Percentiles rank a stretch among this genome's conserved stretches.
Conservation (phyloP, 2,888 invertebrate species). For the Netelia fuscicornis region DNA sequence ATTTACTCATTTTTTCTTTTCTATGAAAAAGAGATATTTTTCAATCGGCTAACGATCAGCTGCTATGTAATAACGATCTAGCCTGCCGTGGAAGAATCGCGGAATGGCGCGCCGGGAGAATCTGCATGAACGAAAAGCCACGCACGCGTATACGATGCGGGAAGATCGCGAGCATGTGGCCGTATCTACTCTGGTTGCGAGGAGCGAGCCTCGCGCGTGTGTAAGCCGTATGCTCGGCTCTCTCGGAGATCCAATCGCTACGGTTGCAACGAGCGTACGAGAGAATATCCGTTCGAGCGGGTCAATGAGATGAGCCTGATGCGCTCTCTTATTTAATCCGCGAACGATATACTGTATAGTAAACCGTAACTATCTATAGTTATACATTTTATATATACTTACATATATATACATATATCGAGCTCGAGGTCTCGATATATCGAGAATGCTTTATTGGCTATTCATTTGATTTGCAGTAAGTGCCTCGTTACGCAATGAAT, state of each 20-base stretch:
- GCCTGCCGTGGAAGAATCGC: not conserved
- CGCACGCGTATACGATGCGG: not conserved
- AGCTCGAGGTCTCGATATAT: slow-evolving; percentile 44
- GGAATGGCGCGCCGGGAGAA: not conserved
- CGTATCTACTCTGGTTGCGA: no score
- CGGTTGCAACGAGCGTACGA: slow-evolving; percentile 30
- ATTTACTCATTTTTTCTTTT: no score
- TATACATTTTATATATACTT: slow-evolving; percentile 21
- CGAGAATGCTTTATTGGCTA: slow-evolving; percentile 75
- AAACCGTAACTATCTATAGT: not conserved
- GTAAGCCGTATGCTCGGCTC: not conserved
- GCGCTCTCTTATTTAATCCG: slow-evolving; percentile 66
- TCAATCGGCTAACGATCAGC: no score
- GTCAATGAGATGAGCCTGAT: slow-evolving; percentile 69
- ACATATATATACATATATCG: slow-evolving; percentile 34
- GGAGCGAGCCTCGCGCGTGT: no score
- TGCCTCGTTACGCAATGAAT: slow-evolving; percentile 80
- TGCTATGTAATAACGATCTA: no score
- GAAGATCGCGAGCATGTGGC: slow-evolving; percentile 37
- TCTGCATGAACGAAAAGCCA: slow-evolving; percentile 8
- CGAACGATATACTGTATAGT: not conserved
- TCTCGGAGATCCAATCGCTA: slow-evolving; percentile 45
- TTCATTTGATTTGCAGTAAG: slow-evolving; percentile 79
- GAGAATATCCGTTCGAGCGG: slow-evolving; percentile 49
- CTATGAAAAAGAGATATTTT: no score